Conservation (phyloP, 1,140 invertebrate genomes). For the Argopecten irradians region DNA sequence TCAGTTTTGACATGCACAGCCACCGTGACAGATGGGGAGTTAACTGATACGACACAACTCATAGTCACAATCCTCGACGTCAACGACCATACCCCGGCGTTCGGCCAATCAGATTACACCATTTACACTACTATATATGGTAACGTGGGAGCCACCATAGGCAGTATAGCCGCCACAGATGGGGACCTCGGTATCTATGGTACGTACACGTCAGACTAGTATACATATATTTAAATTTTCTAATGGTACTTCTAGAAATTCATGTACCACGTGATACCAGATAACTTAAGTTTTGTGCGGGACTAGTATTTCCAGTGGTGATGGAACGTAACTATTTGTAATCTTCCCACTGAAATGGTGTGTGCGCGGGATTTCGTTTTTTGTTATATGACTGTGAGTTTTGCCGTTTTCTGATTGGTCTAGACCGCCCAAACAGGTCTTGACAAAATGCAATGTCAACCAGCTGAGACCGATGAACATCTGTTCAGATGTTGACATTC, state of each 20-base stretch:
- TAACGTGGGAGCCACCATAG: constrained; percentile 27
- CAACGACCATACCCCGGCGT: constrained; percentile 40
- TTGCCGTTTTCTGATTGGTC: no score
- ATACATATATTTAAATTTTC: not conserved
- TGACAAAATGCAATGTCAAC: no score
- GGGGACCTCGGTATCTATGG: constrained; percentile 33
- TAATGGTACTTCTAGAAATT: not conserved
- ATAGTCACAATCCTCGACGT: constrained; percentile 30
- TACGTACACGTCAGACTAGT: not conserved
- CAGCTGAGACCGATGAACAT: no score
- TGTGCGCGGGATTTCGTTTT: not conserved
- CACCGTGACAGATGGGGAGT: constrained; percentile 33
- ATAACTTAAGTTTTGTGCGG: not conserved
- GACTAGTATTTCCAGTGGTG: not conserved
- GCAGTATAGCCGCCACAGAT: constrained; percentile 27
- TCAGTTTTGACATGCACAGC: constrained; percentile 29
- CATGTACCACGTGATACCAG: no score
- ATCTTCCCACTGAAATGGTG: not conserved
- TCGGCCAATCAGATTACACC: constrained; percentile 25
- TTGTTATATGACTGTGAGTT: no score
- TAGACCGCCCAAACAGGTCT: no score
- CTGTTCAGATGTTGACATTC: no score
- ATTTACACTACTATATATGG: constrained; percentile 15
- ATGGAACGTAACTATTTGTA: no score
- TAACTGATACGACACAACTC: constrained; percentile 23